A percentile compares a stretch with the other conserved stretches of the same genome.
phyloP scores from a whole-genome alignment of 2,888 invertebrate species.

The Enoplolaimus lenunculus region DNA sequence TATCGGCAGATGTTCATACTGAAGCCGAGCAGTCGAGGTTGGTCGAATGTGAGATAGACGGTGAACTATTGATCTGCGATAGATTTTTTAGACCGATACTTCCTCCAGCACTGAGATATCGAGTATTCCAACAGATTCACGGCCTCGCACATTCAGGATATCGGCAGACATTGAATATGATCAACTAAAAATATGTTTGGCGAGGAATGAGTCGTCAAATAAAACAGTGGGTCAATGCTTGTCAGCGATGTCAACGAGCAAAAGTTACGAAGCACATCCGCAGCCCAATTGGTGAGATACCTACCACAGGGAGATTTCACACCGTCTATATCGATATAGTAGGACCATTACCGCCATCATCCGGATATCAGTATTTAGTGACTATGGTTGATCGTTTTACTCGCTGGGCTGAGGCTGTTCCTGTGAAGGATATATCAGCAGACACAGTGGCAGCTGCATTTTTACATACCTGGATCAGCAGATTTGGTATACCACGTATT shows the following conservation, averaged over 20 bases:
- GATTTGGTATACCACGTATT: slow-evolving; percentile 2
- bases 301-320: slow-evolving; percentile 1
- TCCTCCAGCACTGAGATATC: background rate
- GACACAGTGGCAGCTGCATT: slow-evolving; percentile 5
- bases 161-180: background rate
- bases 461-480: background rate
- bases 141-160: background rate
- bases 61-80: background rate
- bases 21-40: background rate
- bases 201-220: slow-evolving; percentile 4
- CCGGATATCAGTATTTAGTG: slow-evolving; percentile 10
- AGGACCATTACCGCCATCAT: slow-evolving; percentile 1
- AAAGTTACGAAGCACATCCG: background rate
- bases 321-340: slow-evolving; percentile 9
- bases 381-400: background rate
- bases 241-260: background rate
- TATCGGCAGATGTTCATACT: background rate
- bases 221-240: slow-evolving; percentile 1
- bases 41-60: background rate
- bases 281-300: background rate
- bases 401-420: slow-evolving; percentile 10
- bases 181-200: background rate
- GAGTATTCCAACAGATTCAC: slow-evolving; percentile 1
- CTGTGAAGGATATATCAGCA: background rate
- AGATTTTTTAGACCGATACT: background rate